Evolutionary conservation across 2,888 invertebrate genomes (phyloP).

Genomic region (Colletes collaris): DNA sequence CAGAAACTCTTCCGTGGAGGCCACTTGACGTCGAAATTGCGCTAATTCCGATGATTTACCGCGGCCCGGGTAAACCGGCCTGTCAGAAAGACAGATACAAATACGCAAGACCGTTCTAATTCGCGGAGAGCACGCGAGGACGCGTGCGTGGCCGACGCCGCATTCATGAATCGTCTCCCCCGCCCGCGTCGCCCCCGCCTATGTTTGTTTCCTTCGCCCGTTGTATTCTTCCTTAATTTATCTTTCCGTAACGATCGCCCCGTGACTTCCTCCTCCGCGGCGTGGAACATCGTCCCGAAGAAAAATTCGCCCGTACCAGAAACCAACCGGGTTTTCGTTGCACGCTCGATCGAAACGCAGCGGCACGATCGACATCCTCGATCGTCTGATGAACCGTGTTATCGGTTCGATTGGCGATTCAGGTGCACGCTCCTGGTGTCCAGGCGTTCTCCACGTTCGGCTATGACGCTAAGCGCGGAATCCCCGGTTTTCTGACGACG

Average conservation of each 20-base stretch:
- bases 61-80: constrained; percentile 32
- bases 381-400: constrained; percentile 14
- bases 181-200: constrained; percentile 23
- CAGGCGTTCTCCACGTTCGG: constrained; percentile 13
- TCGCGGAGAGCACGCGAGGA: constrained; percentile 62
- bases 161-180: constrained; percentile 47
- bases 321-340: constrained; percentile 39
- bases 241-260: constrained; percentile 49
- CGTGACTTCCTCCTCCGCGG: constrained; percentile 37
- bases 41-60: constrained; percentile 64
- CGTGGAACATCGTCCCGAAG: constrained; percentile 23
- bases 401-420: neutral
- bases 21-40: constrained; percentile 60
- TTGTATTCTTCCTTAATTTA: constrained; percentile 58
- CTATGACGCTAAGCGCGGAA: constrained; percentile 15
- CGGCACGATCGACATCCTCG: neutral
- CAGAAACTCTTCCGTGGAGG: constrained; percentile 32
- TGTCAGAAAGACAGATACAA: constrained; percentile 65
- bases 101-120: constrained; percentile 60
- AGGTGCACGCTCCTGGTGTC: neutral
- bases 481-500: constrained; percentile 50
- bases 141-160: constrained; percentile 50
- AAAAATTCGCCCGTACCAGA: constrained; percentile 20
- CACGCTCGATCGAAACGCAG: constrained; percentile 22
- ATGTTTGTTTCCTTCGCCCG: constrained; percentile 29